These are phyloP conservation scores for Anarhynchus alexandrinus DNA, from an alignment of 2,113 vertebrate species.

Conservation along the genomic window DNA sequence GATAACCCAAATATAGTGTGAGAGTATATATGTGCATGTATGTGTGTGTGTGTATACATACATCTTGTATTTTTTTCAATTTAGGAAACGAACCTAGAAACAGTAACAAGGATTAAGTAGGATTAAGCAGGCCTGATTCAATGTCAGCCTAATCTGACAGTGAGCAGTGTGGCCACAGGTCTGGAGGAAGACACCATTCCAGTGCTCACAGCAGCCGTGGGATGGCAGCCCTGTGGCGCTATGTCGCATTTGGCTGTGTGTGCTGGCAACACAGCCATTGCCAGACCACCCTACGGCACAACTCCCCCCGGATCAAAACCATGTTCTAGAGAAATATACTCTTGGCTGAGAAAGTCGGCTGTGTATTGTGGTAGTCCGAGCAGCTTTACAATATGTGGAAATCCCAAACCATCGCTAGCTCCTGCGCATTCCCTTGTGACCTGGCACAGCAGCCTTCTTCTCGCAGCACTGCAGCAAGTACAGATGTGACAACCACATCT, in stretches of 20 bases:
- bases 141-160: not conserved
- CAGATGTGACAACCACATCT: not conserved
- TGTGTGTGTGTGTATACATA: not conserved
- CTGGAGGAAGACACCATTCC: not conserved
- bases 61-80: not conserved
- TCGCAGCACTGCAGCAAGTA: not conserved
- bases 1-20: not conserved
- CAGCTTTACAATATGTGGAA: not conserved
- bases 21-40: not conserved
- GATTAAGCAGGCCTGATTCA: not conserved
- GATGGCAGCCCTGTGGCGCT: not conserved
- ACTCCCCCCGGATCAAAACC: not conserved
- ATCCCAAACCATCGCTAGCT: not conserved
- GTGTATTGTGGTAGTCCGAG: not conserved
- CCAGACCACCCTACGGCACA: not conserved
- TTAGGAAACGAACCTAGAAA: not conserved
- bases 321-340: not conserved
- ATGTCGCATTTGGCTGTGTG: not conserved
- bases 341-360: not conserved
- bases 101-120: not conserved
- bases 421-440: not conserved
- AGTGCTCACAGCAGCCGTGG: accelerated
- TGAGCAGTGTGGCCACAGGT: not conserved
- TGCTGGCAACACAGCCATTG: not conserved
- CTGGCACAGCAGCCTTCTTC: not conserved